A percentile compares a stretch with the other conserved stretches of the same genome.
phyloP scores from a whole-genome alignment of 2,888 invertebrate genomes.

The Polia nebulosa region DNA sequence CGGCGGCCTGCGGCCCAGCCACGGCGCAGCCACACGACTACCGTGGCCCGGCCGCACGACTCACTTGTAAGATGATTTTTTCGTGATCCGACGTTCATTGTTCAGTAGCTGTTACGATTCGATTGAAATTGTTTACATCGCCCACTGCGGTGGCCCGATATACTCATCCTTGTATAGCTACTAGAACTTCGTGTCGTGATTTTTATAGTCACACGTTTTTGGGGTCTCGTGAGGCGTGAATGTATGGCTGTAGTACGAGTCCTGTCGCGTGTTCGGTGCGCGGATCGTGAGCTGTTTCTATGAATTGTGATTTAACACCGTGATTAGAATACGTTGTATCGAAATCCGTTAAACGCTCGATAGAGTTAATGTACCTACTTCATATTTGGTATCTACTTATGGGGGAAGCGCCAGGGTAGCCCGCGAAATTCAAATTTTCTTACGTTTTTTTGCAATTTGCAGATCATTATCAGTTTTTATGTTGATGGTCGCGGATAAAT shows the following conservation, averaged over 20 bases:
- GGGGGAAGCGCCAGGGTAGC: no score
- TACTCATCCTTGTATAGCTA: conserved; percentile 40
- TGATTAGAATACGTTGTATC: conserved; percentile 16
- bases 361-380: conserved; percentile 5
- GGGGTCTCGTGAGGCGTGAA: conserved; percentile 34
- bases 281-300: conserved; percentile 24
- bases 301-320: conserved; percentile 2
- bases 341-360: conserved; percentile 9
- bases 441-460: no score
- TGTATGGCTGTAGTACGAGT: not conserved
- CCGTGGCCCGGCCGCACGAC: conserved; percentile 84
- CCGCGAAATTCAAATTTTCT: no score
- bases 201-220: conserved; percentile 64
- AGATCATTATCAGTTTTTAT: no score
- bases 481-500: no score
- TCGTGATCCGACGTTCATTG: conserved; percentile 90
- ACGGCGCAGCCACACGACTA: conserved; percentile 81
- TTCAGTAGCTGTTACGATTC: conserved; percentile 88
- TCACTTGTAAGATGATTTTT: conserved; percentile 89
- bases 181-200: conserved; percentile 52
- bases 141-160: conserved; percentile 73
- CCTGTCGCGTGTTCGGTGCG: conserved; percentile 2
- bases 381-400: conserved; percentile 13
- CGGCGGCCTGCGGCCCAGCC: conserved; percentile 18
- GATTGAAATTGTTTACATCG: conserved; percentile 86